phyloP scores from a whole-genome alignment of 1,140 invertebrate species.

The Leptinotarsa undecemlineata region DNA sequence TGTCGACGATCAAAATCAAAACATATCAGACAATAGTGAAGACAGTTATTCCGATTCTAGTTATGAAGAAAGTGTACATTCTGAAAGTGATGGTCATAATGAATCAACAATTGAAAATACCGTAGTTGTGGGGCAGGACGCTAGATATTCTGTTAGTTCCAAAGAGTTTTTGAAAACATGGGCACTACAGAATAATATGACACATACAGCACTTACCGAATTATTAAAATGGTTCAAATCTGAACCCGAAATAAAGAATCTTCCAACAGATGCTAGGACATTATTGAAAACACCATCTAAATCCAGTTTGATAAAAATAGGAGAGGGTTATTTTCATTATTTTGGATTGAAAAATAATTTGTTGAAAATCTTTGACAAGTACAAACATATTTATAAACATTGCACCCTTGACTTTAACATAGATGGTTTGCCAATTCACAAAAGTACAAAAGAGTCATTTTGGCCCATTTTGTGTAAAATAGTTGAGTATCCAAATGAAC shows the following conservation, averaged over 20 bases:
- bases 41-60: neutral
- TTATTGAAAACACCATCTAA: slow-evolving; percentile 8
- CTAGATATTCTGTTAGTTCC: neutral
- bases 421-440: slow-evolving; percentile 25
- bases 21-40: slow-evolving; percentile 6
- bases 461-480: slow-evolving; percentile 29
- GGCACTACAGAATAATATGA: slow-evolving; percentile 8
- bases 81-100: neutral
- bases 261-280: slow-evolving; percentile 14
- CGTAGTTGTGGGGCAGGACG: neutral
- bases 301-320: neutral
- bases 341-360: slow-evolving; percentile 1
- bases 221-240: slow-evolving; percentile 15
- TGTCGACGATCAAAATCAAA: slow-evolving; percentile 5
- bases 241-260: neutral
- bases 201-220: slow-evolving; percentile 8
- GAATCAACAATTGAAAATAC: neutral
- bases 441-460: slow-evolving; percentile 17
- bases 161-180: slow-evolving; percentile 5
- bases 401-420: slow-evolving; percentile 23
- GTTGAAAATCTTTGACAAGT: slow-evolving; percentile 1
- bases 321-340: slow-evolving; percentile 7
- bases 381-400: neutral
- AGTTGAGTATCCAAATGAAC: slow-evolving; percentile 15
- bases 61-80: neutral